Evolutionary conservation across 1,140 invertebrate species (phyloP).

Genomic region (Hyposmocoma kahamanoa): DNA sequence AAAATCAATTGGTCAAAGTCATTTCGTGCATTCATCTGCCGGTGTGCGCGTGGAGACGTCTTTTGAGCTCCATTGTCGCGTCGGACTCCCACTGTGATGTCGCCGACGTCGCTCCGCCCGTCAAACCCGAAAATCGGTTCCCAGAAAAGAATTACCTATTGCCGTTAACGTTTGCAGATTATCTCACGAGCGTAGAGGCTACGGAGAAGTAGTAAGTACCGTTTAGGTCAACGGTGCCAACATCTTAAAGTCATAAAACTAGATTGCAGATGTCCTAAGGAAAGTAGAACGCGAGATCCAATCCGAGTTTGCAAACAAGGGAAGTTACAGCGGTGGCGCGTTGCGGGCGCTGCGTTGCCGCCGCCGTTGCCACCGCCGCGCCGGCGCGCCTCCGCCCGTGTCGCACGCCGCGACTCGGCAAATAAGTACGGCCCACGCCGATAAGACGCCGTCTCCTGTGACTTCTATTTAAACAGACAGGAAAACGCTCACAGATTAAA

Average conservation of each 20-base stretch:
- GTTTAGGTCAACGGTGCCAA: slow-evolving; percentile 45
- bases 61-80: slow-evolving; percentile 45
- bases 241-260: slow-evolving; percentile 69
- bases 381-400: slow-evolving; percentile 18
- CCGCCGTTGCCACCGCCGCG: slow-evolving; percentile 3
- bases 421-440: slow-evolving; percentile 56
- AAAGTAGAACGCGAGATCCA: slow-evolving; percentile 68
- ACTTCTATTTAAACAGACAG: slow-evolving; percentile 66
- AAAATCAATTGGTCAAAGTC: slow-evolving; percentile 68
- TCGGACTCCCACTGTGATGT: slow-evolving; percentile 50
- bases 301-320: slow-evolving; percentile 71
- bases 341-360: slow-evolving; percentile 28
- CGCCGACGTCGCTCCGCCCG: slow-evolving; percentile 37
- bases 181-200: no score
- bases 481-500: slow-evolving; percentile 62
- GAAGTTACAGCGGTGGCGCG: slow-evolving; percentile 49
- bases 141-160: slow-evolving; percentile 21
- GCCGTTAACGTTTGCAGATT: no score
- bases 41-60: slow-evolving; percentile 26
- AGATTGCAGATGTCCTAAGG: slow-evolving; percentile 60
- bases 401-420: slow-evolving; percentile 45
- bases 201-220: no score
- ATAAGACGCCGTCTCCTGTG: slow-evolving; percentile 62
- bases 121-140: slow-evolving; percentile 25
- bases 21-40: slow-evolving; percentile 40